Base-by-base conservation (phyloP, 2,113 vertebrate species). In the Holacanthus passer region DNA sequence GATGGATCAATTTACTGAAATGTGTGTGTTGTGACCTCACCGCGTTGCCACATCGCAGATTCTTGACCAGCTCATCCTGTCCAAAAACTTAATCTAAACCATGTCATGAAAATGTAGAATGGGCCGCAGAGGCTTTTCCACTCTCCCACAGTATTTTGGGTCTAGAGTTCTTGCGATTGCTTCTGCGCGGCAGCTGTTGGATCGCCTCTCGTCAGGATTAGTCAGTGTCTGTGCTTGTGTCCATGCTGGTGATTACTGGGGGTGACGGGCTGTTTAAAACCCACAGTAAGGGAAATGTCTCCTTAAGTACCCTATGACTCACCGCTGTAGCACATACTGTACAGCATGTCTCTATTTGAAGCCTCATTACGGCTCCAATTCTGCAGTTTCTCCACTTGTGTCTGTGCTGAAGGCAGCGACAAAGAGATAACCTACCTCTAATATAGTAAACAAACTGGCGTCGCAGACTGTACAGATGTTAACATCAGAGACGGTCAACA, bases 141-240 rank as follows among this genome's bases (percentile, higher is more conserved):
- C 53, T 62, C 56, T 74, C 47, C 56, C 65, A 72, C 73, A 27
- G 6, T 22, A 79, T 75, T 45, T 47, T 32, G 59, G 53, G 10
- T 65, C 73, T 71, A 60, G 31, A 79, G 81, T 75, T 74, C 39
- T 35, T 72, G 27, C 12, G 35, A 35, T 48, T 81, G 70, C 43
- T 82, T 58, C 68, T 76, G 48, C 0, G 4, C 52, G 10, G 72
- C 88, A 91, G 87, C 90, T 92, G 90, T 79, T 73, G 83, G 37
- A 69, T 73, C 11, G 24, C 16, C 81, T 85, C 75, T 77, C 16
- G 0, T 81, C 59, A 31, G 73, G 74, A 87, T 93, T 91, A 89
- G 68, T 93, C 92, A 90, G 73, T 69, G 90, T 92, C 92, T 93
- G 85, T 55, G 66, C 73, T 84, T 17, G 62, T 31, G 68, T 70